Evolutionary conservation across 2,113 vertebrate genomes (phyloP).

Genomic region (Syngnathus scovelli): DNA sequence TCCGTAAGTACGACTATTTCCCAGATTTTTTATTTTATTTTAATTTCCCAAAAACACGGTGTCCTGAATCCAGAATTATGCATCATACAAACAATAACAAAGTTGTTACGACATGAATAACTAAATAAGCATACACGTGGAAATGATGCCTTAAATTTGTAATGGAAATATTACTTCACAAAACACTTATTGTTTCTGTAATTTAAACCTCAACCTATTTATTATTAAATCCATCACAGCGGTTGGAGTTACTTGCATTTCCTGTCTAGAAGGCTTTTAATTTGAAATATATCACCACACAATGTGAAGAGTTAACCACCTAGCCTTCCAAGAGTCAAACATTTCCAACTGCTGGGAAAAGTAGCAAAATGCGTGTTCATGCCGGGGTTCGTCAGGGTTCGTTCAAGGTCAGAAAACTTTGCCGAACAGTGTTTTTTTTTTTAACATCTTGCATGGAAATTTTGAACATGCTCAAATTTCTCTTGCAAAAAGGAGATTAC

Average conservation of each 20-base stretch:
- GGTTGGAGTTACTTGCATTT: slow-evolving; percentile 22
- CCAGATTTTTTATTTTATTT: neutral
- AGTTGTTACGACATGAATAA: neutral
- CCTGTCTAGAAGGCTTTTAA: slow-evolving; percentile 27
- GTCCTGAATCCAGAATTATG: slow-evolving; percentile 8
- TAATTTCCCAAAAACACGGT: slow-evolving; percentile 7
- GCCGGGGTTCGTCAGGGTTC: too few species aligned
- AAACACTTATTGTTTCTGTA: slow-evolving; percentile 17
- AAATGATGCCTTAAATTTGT: neutral
- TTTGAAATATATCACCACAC: slow-evolving; percentile 30
- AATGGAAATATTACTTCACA: neutral
- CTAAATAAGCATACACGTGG: neutral
- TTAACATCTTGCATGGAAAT: too few species aligned
- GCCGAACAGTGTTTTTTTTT: too few species aligned
- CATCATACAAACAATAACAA: neutral
- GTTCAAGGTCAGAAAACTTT: too few species aligned
- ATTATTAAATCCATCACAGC: slow-evolving; percentile 31
- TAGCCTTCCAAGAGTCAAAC: too few species aligned
- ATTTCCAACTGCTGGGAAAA: too few species aligned
- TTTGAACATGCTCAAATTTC: too few species aligned
- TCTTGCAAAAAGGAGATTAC: too few species aligned
- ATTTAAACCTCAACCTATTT: slow-evolving; percentile 32
- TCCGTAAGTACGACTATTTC: slow-evolving; percentile 10
- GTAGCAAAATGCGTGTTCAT: too few species aligned
- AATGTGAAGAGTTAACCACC: neutral